These are phyloP conservation scores for Zygothrica quintamaculata DNA, from an alignment of 2,888 invertebrate genomes.

Conservation along the genomic window DNA sequence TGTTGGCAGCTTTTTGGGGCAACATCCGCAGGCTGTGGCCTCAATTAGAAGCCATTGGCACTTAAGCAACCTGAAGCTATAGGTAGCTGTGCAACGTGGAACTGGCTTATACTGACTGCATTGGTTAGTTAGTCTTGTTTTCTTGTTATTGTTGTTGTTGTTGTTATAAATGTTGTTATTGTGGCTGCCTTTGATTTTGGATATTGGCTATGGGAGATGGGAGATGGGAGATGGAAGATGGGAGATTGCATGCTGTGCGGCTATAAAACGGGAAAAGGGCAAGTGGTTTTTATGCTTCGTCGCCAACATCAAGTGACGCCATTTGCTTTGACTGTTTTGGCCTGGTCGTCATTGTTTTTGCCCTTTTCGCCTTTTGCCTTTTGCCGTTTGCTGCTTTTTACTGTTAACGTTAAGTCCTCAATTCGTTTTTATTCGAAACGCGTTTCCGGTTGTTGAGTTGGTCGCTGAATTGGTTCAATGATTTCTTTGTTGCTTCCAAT, in stretches of 20 bases:
- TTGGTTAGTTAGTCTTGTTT: slow-evolving; percentile 15
- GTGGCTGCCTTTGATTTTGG: slow-evolving; percentile 43
- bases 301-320: slow-evolving; percentile 74
- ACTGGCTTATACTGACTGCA: slow-evolving; percentile 27
- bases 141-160: slow-evolving; percentile 18
- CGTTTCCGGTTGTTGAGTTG: slow-evolving; percentile 81
- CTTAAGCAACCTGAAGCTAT: slow-evolving; percentile 27
- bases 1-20: slow-evolving; percentile 23
- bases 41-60: slow-evolving; percentile 63
- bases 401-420: slow-evolving; percentile 75
- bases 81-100: slow-evolving; percentile 8
- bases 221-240: too few relatives aligned
- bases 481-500: slow-evolving; percentile 68
- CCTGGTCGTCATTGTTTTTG: slow-evolving; percentile 30
- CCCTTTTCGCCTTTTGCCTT: slow-evolving; percentile 44
- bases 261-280: slow-evolving; percentile 64
- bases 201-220: too few relatives aligned
- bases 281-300: slow-evolving; percentile 76
- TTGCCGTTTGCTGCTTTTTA: slow-evolving; percentile 66
- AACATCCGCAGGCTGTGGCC: slow-evolving; percentile 22
- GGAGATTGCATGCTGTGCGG: slow-evolving; percentile 67
- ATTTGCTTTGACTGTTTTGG: slow-evolving; percentile 53
- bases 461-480: slow-evolving; percentile 81
- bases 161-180: too few relatives aligned
- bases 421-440: slow-evolving; percentile 80